phyloP scores from a whole-genome alignment of 2,888 invertebrate species.

The Rosalia funebris region DNA sequence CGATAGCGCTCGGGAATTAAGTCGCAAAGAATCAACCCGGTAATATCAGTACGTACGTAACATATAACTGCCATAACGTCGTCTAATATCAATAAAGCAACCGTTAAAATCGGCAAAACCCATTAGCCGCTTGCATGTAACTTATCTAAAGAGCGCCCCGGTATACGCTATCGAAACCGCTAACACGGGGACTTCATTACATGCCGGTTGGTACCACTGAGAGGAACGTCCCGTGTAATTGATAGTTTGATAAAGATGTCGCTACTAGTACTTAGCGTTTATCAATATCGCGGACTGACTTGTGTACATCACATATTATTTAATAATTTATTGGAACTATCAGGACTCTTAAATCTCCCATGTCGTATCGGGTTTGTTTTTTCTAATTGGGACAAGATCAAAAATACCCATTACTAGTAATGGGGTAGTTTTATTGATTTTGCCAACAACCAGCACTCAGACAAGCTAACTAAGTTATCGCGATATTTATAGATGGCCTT shows the following conservation, averaged over 20 bases:
- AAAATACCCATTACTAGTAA: constrained; percentile 23
- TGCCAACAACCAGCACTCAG: no score
- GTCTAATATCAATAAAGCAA: constrained; percentile 52
- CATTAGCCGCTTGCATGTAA: constrained; percentile 55
- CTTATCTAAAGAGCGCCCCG: constrained; percentile 55
- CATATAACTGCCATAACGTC: constrained; percentile 48
- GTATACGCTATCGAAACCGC: constrained; percentile 44
- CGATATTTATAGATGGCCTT: no score
- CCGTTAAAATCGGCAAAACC: constrained; percentile 50
- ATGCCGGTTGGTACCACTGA: constrained; percentile 50
- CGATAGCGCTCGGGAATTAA: not conserved
- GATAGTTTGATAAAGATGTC: constrained; percentile 60
- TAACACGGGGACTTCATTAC: constrained; percentile 55
- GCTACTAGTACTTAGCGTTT: constrained; percentile 57
- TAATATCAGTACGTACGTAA: constrained; percentile 19
- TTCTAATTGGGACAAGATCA: not conserved
- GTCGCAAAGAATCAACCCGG: not conserved
- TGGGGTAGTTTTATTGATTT: constrained; percentile 1
- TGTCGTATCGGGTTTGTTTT: constrained; percentile 5
- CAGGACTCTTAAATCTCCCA: constrained; percentile 13
- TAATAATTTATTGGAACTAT: constrained; percentile 22
- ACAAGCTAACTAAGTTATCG: no score
- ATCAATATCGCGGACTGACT: constrained; percentile 45
- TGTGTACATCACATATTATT: constrained; percentile 27
- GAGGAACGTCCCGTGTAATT: constrained; percentile 55